These are phyloP conservation scores for Protonibea diacanthus DNA, from an alignment of 2,797 vertebrate species.

Conservation along the genomic window DNA sequence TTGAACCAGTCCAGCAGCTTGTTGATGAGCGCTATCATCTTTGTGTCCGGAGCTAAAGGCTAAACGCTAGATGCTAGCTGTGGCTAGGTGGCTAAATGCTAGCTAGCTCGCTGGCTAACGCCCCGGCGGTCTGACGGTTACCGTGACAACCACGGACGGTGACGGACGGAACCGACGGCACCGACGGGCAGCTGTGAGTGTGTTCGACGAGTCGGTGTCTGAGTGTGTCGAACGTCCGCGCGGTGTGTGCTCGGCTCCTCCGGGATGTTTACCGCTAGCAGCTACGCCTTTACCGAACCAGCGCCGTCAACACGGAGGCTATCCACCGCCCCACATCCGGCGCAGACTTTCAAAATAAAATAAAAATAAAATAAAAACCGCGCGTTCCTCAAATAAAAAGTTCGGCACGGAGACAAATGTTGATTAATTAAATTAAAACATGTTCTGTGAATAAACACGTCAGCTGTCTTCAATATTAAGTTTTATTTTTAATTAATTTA, in stretches of 20 bases:
- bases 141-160: slow-evolving; percentile 33
- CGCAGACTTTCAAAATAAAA: slow-evolving; percentile 55
- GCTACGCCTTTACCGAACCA: slow-evolving; percentile 62
- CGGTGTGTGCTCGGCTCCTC: slow-evolving; percentile 9
- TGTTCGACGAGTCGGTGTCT: not conserved
- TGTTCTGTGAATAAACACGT: not conserved
- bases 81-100: slow-evolving; percentile 47
- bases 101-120: slow-evolving; percentile 71
- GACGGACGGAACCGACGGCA: not conserved
- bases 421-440: not conserved
- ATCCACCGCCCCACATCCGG: slow-evolving; percentile 37
- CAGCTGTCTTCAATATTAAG: rapidly evolving
- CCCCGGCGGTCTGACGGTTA: slow-evolving; percentile 48
- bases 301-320: not conserved
- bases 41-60: slow-evolving; percentile 8
- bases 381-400: not conserved
- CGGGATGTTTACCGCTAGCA: slow-evolving; percentile 65
- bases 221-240: not conserved
- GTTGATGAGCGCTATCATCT: slow-evolving; percentile 94
- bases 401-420: rapidly evolving
- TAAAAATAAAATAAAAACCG: no score
- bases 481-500: no score
- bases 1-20: slow-evolving; percentile 93
- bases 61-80: slow-evolving; percentile 49
- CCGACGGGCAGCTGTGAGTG: not conserved